Evolutionary conservation across 2,797 vertebrate genomes (phyloP).

Genomic region (Telmatherina bonti): DNA sequence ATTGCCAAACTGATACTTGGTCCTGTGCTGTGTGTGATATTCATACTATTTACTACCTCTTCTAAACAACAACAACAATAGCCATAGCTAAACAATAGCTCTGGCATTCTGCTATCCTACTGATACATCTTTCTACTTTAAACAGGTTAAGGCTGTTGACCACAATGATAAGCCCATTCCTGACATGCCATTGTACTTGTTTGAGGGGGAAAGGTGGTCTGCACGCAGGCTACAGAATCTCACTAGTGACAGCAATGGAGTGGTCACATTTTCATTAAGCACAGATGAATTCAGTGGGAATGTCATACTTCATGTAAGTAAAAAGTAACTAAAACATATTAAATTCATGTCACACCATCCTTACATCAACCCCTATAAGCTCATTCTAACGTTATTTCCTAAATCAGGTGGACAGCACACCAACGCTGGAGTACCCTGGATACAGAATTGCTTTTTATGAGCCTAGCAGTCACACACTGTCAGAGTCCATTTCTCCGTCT

Average conservation of each 20-base stretch:
- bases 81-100: no score
- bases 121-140: slow-evolving; percentile 1
- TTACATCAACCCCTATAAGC: not conserved
- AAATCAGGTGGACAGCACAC: not conserved
- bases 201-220: slow-evolving; percentile 3
- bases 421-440: accelerated
- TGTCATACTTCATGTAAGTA: slow-evolving; percentile 5
- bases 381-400: not conserved
- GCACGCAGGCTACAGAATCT: slow-evolving; percentile 33
- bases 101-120: not conserved
- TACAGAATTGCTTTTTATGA: not conserved
- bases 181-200: slow-evolving; percentile 60
- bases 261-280: slow-evolving; percentile 65
- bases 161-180: slow-evolving; percentile 61
- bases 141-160: slow-evolving; percentile 71
- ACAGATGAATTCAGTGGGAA: slow-evolving; percentile 9
- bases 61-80: no score
- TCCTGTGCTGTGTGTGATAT: no score
- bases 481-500: slow-evolving; percentile 12
- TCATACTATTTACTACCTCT: no score
- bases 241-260: slow-evolving; percentile 67
- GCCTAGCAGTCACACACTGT: not conserved
- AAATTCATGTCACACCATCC: not conserved
- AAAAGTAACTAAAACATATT: not conserved
- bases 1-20: no score